Evolutionary conservation across 2,113 vertebrate species (phyloP).

Genomic region (Clarias macrocephalus): DNA sequence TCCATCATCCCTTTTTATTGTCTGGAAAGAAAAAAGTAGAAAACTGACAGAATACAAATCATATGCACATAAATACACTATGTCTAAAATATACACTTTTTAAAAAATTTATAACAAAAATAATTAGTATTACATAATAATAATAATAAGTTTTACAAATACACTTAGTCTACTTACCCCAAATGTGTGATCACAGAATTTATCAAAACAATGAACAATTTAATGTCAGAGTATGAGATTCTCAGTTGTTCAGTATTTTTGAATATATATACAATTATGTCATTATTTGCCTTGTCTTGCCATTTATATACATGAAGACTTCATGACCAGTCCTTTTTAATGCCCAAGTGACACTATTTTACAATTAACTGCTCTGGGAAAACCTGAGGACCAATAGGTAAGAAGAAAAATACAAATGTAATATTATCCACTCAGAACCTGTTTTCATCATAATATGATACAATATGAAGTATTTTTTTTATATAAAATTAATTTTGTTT

Average conservation of each 20-base stretch:
- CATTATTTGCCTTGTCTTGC: too few relatives aligned
- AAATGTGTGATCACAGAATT: neutral
- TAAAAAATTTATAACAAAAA: neutral
- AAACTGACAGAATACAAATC: neutral
- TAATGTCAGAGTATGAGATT: neutral
- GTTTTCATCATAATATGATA: too few relatives aligned
- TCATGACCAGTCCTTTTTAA: neutral
- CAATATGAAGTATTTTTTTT: too few relatives aligned
- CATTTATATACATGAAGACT: neutral
- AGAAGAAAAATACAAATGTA: too few relatives aligned
- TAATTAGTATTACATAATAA: too few relatives aligned
- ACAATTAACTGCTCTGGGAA: too few relatives aligned
- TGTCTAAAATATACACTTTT: neutral
- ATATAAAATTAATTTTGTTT: too few relatives aligned
- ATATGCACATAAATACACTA: neutral
- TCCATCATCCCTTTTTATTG: constrained; percentile 25
- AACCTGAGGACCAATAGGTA: too few relatives aligned
- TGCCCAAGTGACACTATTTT: neutral
- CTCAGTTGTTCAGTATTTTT: neutral
- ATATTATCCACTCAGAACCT: too few relatives aligned
- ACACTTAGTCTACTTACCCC: neutral
- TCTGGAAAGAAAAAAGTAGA: neutral
- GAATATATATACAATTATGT: neutral
- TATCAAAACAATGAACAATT: neutral
- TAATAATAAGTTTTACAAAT: neutral